Percentiles rank a stretch among this genome's conserved stretches.
Conservation (phyloP, 2,797 vertebrate species). For the Lates japonicus region DNA sequence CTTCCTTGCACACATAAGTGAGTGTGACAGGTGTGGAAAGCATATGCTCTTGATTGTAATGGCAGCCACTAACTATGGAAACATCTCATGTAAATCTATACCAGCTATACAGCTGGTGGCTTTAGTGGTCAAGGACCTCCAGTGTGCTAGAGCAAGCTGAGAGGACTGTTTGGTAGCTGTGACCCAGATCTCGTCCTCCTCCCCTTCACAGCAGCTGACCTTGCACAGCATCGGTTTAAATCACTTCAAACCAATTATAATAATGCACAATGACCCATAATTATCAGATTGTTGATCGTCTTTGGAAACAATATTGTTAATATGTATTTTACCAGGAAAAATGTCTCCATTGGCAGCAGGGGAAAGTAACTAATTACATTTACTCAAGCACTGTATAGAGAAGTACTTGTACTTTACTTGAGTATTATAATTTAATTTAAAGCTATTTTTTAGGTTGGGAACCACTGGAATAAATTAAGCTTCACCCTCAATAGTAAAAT, state of each 20-base stretch:
- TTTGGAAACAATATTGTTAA: background rate
- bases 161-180: constrained; percentile 38
- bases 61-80: constrained; percentile 34
- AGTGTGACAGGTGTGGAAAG: constrained; percentile 71
- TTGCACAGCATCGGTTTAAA: constrained; percentile 27
- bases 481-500: too few species aligned
- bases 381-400: background rate
- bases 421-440: background rate
- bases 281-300: background rate
- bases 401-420: background rate
- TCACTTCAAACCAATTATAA: background rate
- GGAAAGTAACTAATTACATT: background rate
- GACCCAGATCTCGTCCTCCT: constrained; percentile 51
- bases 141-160: constrained; percentile 41
- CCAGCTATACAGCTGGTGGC: constrained; percentile 48
- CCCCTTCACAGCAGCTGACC: constrained; percentile 43
- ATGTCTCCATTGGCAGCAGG: background rate
- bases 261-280: background rate
- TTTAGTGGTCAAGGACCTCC: constrained; percentile 28
- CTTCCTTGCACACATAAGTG: constrained; percentile 39
- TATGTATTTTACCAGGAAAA: background rate
- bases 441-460: too few species aligned
- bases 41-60: constrained; percentile 25
- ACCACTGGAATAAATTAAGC: too few species aligned
- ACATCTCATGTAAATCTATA: constrained; percentile 66